Conservation (phyloP, 1,140 invertebrate species). For the Psix sp. region DNA sequence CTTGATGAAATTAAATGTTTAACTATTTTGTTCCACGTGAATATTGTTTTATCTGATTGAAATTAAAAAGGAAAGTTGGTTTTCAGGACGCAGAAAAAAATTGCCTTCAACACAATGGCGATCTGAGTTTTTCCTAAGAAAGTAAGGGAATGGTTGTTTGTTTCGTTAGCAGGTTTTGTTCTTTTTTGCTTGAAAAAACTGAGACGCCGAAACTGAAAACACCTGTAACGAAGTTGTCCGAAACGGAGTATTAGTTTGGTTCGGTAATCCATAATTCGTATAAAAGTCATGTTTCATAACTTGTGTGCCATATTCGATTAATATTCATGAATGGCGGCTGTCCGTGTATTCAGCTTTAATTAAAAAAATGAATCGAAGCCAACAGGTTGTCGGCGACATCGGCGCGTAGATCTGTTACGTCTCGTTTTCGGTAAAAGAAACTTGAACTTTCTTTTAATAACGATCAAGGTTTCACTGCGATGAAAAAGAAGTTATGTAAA, state of each 20-base stretch:
- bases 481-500: conserved; percentile 8
- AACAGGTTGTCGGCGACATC: conserved; percentile 14
- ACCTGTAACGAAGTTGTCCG: conserved; percentile 33
- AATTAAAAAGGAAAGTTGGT: no score
- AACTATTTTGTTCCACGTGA: no score
- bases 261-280: conserved; percentile 19
- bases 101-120: no score
- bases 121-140: no score
- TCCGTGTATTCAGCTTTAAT: conserved; percentile 10
- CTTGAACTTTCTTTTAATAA: conserved; percentile 23
- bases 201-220: conserved; percentile 11
- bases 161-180: background rate
- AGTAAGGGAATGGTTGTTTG: no score
- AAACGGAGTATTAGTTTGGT: no score
- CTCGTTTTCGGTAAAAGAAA: conserved; percentile 16
- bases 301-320: conserved; percentile 6
- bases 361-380: conserved; percentile 23
- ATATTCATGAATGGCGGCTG: conserved; percentile 11
- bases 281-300: conserved; percentile 19
- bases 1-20: no score
- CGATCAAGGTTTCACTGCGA: background rate
- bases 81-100: no score
- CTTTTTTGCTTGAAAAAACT: no score
- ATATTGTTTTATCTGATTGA: no score
- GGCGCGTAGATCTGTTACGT: background rate